A percentile compares a stretch with the other conserved stretches of the same genome.
Evolutionary conservation across 2,113 vertebrate species (phyloP).

Genomic region (Pygoscelis antarcticus): DNA sequence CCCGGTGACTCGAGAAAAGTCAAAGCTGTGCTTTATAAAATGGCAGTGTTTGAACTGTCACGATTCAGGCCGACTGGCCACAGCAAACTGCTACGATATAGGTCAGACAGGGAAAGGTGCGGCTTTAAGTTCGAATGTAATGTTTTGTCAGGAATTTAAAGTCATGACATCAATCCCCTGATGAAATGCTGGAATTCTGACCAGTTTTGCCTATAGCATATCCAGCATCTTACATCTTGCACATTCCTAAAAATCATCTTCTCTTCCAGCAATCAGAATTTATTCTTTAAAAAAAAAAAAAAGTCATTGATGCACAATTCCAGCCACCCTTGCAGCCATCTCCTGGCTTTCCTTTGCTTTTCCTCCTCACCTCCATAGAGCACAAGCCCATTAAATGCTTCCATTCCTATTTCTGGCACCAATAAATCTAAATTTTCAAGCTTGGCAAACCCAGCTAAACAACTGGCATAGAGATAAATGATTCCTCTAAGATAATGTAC

Average conservation of each 20-base stretch:
- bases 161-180: not conserved
- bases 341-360: not conserved
- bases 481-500: conserved; percentile 65
- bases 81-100: not conserved
- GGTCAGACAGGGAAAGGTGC: not conserved
- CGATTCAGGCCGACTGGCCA: fast-evolving
- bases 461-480: conserved; percentile 76
- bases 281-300: not conserved
- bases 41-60: fast-evolving
- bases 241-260: not conserved
- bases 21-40: not conserved
- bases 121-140: not conserved
- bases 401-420: conserved; percentile 66
- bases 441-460: conserved; percentile 69
- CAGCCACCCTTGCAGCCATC: not conserved
- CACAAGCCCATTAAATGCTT: conserved; percentile 61
- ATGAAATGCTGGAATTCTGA: not conserved
- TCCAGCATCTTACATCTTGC: not conserved
- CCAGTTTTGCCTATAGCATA: not conserved
- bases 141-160: not conserved
- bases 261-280: not conserved
- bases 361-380: conserved; percentile 10
- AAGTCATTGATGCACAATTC: not conserved
- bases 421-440: conserved; percentile 82
- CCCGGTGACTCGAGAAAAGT: not conserved